Conservation (phyloP, 2,797 vertebrate species). For the Lacerta agilis region DNA sequence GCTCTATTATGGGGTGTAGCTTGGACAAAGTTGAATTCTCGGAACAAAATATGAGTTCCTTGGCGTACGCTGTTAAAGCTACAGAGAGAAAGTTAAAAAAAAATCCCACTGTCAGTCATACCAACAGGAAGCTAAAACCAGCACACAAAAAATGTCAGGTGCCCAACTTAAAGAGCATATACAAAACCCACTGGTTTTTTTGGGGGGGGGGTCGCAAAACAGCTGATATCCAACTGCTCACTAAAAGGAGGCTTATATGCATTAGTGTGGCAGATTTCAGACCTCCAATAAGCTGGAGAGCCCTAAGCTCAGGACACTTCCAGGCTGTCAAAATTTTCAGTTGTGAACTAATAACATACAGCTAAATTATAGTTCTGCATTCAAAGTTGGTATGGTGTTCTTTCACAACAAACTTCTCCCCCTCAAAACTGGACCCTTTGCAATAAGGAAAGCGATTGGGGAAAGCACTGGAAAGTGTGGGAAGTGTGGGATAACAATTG, state of each 20-base stretch:
- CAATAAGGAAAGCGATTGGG: too few relatives aligned
- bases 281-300: slow-evolving; percentile 49
- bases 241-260: slow-evolving; percentile 43
- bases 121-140: slow-evolving; percentile 56
- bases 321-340: too few relatives aligned
- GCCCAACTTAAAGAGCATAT: slow-evolving; percentile 44
- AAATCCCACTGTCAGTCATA: slow-evolving; percentile 44
- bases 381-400: too few relatives aligned
- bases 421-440: too few relatives aligned
- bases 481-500: too few relatives aligned
- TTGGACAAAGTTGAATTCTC: slow-evolving; percentile 92
- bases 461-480: too few relatives aligned
- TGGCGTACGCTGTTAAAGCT: slow-evolving; percentile 95
- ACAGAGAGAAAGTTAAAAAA: slow-evolving; percentile 64
- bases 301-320: slow-evolving; percentile 25
- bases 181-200: slow-evolving; percentile 34
- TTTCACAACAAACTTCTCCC: too few relatives aligned
- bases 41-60: slow-evolving; percentile 94
- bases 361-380: too few relatives aligned
- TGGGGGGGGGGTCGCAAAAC: not conserved
- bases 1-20: slow-evolving; percentile 92
- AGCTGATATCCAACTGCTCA: slow-evolving; percentile 47
- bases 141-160: slow-evolving; percentile 28
- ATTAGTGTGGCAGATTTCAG: slow-evolving; percentile 43
- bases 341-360: too few relatives aligned